Base-by-base conservation (phyloP, 2,888 invertebrate genomes). In the Epinotia demarniana region DNA sequence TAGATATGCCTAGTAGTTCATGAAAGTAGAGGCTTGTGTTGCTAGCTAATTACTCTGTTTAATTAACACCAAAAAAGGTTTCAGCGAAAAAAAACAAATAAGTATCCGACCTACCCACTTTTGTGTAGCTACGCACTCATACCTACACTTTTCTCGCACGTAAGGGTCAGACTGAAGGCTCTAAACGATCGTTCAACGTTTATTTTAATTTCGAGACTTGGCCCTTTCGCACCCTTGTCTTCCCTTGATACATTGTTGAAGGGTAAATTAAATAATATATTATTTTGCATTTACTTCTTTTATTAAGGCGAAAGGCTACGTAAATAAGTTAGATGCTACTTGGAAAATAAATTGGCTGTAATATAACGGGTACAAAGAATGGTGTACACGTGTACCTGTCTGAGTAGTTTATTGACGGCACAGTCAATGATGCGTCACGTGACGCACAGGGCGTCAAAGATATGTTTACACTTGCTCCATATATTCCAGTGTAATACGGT, bases 111-210 rank as follows among this genome's bases (percentile, higher is more conserved):
- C 57, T 57, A 71, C 39, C 63, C 64, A 39, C 4, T 62, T 55
- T 55, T 57, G 55, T 57, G 57, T 63, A 55, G 33, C 23, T 23
- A 27, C 23, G 27, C 62, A 57, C 33, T 39, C 16, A 55, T 73
- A 73, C 60, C 43, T 68, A 69, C 58, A 43, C 46, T 39, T 55
- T 49, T 60, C 70, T 64, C 75, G 53, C 53, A 72, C 75, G 71
- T 75, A 72, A 67, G 72, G 75, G 75, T 75, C 75, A 67, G 71
- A 12, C 60, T 66, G 75, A 73, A 77, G 77, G 76, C 66, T 76
- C 77, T 73, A 70, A 75, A 77, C 77, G 75, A 77, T 77, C 77
- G 73, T 76, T 77, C 77, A 77, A 77, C 77, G 75, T 75, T 77
- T 77, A 75, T 77, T 77, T 77, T 77, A 75, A 77, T 77, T 77